A percentile compares a stretch with the other conserved stretches of the same genome.
phyloP scores from a whole-genome alignment of 2,888 invertebrate genomes.

The Gryllus longicercus region DNA sequence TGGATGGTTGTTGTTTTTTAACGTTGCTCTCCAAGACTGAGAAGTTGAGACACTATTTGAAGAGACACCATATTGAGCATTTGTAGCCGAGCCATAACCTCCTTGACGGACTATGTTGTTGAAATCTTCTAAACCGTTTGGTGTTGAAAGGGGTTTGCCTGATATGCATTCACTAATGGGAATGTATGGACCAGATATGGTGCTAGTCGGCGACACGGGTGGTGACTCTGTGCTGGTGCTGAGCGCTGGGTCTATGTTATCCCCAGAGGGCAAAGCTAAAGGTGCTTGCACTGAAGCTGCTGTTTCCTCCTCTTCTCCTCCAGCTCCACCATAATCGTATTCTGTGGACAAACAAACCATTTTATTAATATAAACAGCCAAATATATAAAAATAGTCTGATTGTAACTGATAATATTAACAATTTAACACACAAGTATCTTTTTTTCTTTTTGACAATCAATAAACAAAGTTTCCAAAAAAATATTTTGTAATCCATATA shows the following conservation, averaged over 20 bases:
- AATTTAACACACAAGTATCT: not conserved
- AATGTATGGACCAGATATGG: slow-evolving; percentile 77
- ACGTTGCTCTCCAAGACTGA: not conserved
- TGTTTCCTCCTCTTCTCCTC: slow-evolving; percentile 30
- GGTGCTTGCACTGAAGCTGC: slow-evolving; percentile 22
- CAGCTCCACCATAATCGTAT: slow-evolving; percentile 34
- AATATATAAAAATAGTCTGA: too few relatives aligned
- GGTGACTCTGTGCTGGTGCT: slow-evolving; percentile 56
- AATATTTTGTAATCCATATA: too few relatives aligned
- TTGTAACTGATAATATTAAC: not conserved
- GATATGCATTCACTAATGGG: slow-evolving; percentile 90
- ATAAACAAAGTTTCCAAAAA: too few relatives aligned
- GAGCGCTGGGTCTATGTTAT: slow-evolving; percentile 24
- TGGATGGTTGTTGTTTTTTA: slow-evolving; percentile 12
- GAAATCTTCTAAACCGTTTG: slow-evolving; percentile 37
- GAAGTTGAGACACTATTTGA: not conserved
- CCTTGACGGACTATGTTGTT: slow-evolving; percentile 33
- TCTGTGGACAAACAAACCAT: slow-evolving; percentile 29
- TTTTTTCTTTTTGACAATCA: too few relatives aligned
- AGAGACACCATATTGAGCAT: slow-evolving; percentile 23
- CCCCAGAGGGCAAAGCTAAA: slow-evolving; percentile 18
- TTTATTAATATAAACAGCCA: too few relatives aligned
- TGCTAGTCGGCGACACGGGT: slow-evolving; percentile 60
- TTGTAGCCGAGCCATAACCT: slow-evolving; percentile 28
- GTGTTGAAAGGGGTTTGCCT: slow-evolving; percentile 52